phyloP scores from a whole-genome alignment of 1,140 invertebrate genomes.

The Adelges cooleyi region DNA sequence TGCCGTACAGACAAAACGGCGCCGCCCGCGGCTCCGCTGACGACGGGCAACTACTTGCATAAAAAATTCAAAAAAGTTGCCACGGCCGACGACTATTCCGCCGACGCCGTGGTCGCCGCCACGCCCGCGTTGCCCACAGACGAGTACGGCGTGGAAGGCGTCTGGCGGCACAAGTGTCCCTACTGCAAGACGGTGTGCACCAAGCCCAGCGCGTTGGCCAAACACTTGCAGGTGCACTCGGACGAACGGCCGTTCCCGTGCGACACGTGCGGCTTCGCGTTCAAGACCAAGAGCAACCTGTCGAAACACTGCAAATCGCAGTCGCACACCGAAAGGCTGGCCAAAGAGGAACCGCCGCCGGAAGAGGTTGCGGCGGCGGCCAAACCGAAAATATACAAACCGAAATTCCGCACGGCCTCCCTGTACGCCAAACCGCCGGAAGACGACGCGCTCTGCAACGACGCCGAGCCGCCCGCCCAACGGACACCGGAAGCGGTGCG shows the following conservation, averaged over 20 bases:
- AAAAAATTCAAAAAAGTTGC: conserved; percentile 85
- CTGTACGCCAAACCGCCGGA: conserved; percentile 39
- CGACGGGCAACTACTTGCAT: conserved; percentile 64
- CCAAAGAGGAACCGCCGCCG: conserved; percentile 40
- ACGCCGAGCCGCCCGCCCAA: too few species aligned
- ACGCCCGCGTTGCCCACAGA: neutral
- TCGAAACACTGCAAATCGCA: conserved; percentile 81
- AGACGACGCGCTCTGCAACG: neutral
- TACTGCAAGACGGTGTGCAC: conserved; percentile 80
- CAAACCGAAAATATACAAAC: conserved; percentile 56
- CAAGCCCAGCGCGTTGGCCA: conserved; percentile 86
- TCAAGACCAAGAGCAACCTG: conserved; percentile 88
- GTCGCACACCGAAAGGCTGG: conserved; percentile 58
- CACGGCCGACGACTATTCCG: conserved; percentile 34
- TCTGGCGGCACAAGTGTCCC: conserved; percentile 61
- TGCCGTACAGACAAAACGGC: conserved; percentile 13
- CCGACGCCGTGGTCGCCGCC: neutral
- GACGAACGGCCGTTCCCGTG: conserved; percentile 87
- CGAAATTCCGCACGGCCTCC: conserved; percentile 59
- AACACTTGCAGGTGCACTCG: conserved; percentile 85
- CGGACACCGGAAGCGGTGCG: too few species aligned
- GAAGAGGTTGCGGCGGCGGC: conserved; percentile 35
- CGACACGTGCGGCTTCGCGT: conserved; percentile 74
- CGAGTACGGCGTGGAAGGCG: neutral
- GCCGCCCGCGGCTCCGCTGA: conserved; percentile 47